Percentiles rank a stretch among this genome's conserved stretches.
Conservation (phyloP, 2,888 invertebrate species). For the Caenorhabditis sp. region DNA sequence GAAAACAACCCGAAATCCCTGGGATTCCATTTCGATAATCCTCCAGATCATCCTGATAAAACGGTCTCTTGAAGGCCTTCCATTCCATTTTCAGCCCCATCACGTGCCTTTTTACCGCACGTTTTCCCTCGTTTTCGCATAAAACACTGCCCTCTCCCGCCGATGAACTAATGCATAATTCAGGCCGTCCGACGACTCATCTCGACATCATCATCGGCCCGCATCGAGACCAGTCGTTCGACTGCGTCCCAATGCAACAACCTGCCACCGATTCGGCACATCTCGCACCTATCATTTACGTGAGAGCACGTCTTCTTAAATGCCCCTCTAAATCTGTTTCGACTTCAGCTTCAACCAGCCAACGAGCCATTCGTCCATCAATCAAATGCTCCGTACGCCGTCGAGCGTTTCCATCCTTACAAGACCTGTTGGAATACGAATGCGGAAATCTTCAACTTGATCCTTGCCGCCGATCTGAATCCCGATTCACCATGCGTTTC, state of each 20-base stretch:
- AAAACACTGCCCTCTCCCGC: background rate
- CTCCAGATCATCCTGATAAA: constrained; percentile 7
- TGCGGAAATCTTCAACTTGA: constrained; percentile 36
- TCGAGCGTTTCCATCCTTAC: constrained; percentile 18
- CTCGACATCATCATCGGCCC: constrained; percentile 10
- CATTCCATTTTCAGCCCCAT: background rate
- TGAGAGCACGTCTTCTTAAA: background rate
- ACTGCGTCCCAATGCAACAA: constrained; percentile 44
- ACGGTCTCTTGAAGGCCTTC: background rate
- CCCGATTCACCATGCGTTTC: constrained; percentile 32
- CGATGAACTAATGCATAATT: constrained; percentile 32
- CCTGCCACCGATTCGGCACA: constrained; percentile 5
- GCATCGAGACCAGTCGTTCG: constrained; percentile 44
- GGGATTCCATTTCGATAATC: constrained; percentile 5
- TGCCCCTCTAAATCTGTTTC: background rate
- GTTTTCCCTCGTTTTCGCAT: constrained; percentile 4
- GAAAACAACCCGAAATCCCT: background rate
- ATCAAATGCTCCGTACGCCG: background rate
- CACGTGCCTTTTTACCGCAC: background rate
- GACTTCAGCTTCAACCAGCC: constrained; percentile 23
- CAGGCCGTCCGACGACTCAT: constrained; percentile 5
- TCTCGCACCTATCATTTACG: constrained; percentile 4
- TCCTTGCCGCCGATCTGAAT: constrained; percentile 33
- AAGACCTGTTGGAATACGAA: constrained; percentile 58
- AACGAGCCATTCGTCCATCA: constrained; percentile 11